These are phyloP conservation scores for Ophion obscuratus DNA, from an alignment of 2,888 invertebrate genomes.

Conservation along the genomic window DNA sequence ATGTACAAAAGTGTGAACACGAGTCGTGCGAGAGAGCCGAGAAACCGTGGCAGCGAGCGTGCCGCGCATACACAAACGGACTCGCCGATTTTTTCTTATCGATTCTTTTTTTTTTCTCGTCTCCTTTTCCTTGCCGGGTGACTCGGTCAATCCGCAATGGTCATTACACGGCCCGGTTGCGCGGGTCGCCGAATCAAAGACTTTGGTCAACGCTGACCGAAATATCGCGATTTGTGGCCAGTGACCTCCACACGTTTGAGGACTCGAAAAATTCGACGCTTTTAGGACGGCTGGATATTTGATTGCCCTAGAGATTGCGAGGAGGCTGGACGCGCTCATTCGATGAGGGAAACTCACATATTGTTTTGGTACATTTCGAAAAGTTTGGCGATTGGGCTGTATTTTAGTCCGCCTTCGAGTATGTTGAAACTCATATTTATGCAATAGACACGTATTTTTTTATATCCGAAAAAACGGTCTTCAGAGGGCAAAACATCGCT, in stretches of 20 bases:
- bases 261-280: background rate
- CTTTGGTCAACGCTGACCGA: background rate
- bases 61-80: slow-evolving; percentile 29
- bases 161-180: background rate
- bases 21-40: slow-evolving; percentile 25
- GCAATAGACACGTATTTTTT: too few relatives aligned
- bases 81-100: slow-evolving; percentile 15
- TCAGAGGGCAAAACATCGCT: too few relatives aligned
- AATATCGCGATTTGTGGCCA: background rate
- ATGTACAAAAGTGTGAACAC: background rate
- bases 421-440: too few relatives aligned
- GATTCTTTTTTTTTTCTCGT: background rate
- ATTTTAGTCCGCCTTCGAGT: too few relatives aligned
- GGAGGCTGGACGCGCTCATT: too few relatives aligned
- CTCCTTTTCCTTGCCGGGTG: background rate
- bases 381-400: too few relatives aligned
- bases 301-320: too few relatives aligned
- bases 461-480: too few relatives aligned
- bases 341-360: too few relatives aligned
- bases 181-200: background rate
- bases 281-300: too few relatives aligned
- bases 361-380: too few relatives aligned
- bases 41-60: slow-evolving; percentile 7
- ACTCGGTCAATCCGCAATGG: slow-evolving; percentile 28
- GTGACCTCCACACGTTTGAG: background rate